phyloP scores from a whole-genome alignment of 2,113 vertebrate species.

The Pelecanoides urinatrix region DNA sequence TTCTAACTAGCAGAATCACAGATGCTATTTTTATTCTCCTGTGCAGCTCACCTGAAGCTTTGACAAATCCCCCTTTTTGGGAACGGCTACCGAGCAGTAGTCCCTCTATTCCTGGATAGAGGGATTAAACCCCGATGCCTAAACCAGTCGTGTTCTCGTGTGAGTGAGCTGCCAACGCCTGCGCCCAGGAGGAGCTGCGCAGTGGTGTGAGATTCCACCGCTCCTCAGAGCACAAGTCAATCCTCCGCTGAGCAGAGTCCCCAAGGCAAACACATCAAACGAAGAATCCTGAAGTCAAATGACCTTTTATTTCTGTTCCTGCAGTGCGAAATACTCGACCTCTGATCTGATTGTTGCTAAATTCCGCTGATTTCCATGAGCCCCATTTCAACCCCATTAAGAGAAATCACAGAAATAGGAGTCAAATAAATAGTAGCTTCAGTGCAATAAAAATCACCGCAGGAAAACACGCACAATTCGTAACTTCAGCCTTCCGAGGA shows the following conservation, averaged over 20 bases:
- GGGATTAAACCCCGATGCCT: too few species aligned
- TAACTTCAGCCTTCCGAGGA: neutral
- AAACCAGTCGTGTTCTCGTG: neutral
- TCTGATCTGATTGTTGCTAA: neutral
- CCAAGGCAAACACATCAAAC: neutral
- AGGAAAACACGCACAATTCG: neutral
- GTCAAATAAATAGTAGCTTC: neutral
- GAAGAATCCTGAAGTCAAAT: neutral
- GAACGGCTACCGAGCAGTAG: neutral
- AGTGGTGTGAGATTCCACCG: accelerated
- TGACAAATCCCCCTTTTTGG: neutral
- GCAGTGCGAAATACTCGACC: accelerated
- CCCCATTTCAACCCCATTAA: neutral
- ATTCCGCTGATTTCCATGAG: neutral
- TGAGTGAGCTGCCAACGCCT: too few species aligned
- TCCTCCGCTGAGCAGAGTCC: neutral
- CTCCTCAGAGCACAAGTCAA: neutral
- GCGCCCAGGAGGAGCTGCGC: neutral
- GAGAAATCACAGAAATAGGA: neutral
- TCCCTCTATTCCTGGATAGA: neutral
- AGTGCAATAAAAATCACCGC: neutral
- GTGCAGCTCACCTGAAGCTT: neutral
- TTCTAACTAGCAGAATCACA: neutral
- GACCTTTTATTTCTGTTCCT: neutral
- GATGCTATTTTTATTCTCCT: neutral